Evolutionary conservation across 1,140 invertebrate genomes (phyloP), one percentile per base, ranked within the genome.

Genomic region (Cataglyphis hispanica): DNA sequence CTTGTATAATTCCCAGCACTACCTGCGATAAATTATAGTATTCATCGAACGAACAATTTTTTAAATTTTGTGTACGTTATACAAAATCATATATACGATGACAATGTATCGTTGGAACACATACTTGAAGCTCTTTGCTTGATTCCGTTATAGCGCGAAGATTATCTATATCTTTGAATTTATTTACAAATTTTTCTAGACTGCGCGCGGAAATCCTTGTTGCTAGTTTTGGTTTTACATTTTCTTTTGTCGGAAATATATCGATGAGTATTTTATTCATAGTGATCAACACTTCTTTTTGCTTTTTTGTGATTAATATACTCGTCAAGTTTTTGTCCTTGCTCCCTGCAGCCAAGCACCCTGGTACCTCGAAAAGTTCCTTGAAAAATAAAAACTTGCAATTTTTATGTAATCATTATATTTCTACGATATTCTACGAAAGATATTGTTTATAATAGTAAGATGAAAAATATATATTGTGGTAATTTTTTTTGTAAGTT

Each of bases 211-310:
- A 96, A 53, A 96, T 95, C 92, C 94, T 90, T 46, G 92, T 92
- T 37, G 93, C 70, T 66, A 94, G 87, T 91, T 91, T 90, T 8
- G 80, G 7, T 46, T 74, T 83, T 40, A 91, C 89, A 87, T 95
- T 92, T 94, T 95, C 84, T 93, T 94, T 92, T 16, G 66, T 76
- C 7, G 83, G 83, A 22, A 91, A 88, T 81, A 95, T 93, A 46
- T 96, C 95, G 1, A 95, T 93, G 10, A 97, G 87, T 89, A 96
- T 96, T 92, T 96, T 96, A 89, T 96, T 96, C 7, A 96, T 87
- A 66, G 94, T 94, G 25, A 96, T 93, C 93, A 96, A 94, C 22
- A 96, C 95, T 64, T 96, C 96, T 84, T 96, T 96, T 90, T 96
- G 96, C 8, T 95, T 96, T 90, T 96, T 96, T 69, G 95, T 95